These are phyloP conservation scores for Hydriomena furcata DNA, from an alignment of 2,888 invertebrate genomes.

Conservation along the genomic window DNA sequence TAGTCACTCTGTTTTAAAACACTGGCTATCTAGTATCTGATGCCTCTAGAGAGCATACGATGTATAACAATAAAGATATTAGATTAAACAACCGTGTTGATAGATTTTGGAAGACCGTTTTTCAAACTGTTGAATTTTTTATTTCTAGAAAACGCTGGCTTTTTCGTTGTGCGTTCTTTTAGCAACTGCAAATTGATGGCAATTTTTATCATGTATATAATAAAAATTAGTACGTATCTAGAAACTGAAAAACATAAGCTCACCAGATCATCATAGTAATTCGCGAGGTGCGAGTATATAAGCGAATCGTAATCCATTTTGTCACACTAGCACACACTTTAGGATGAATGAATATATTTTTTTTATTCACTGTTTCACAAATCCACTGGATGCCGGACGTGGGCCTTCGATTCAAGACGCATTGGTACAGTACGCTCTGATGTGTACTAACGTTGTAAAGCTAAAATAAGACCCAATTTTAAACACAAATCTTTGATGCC, in stretches of 20 bases:
- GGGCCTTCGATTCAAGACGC: slow-evolving; percentile 79
- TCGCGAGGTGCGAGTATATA: slow-evolving; percentile 85
- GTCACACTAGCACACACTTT: slow-evolving; percentile 31
- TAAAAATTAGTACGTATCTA: too few species aligned
- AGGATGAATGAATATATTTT: slow-evolving; percentile 8
- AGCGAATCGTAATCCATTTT: slow-evolving; percentile 87
- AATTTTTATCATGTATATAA: too few species aligned
- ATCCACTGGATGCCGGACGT: slow-evolving; percentile 40
- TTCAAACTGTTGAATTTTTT: too few species aligned
- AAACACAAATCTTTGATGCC: slow-evolving; percentile 81
- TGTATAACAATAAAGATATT: too few species aligned
- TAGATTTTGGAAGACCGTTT: too few species aligned
- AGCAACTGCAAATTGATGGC: too few species aligned
- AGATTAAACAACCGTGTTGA: too few species aligned
- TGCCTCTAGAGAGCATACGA: too few species aligned
- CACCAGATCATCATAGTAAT: slow-evolving; percentile 86
- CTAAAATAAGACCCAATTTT: slow-evolving; percentile 85
- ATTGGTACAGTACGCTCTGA: slow-evolving; percentile 75
- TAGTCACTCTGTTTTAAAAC: neutral
- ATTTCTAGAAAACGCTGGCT: too few species aligned
- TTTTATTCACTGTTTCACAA: slow-evolving; percentile 35
- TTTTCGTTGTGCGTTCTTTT: too few species aligned
- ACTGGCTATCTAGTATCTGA: too few species aligned
- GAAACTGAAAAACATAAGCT: slow-evolving; percentile 7
- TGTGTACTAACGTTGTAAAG: slow-evolving; percentile 81